phyloP scores from a whole-genome alignment of 2,888 invertebrate genomes.

The Drosophila cognata region DNA sequence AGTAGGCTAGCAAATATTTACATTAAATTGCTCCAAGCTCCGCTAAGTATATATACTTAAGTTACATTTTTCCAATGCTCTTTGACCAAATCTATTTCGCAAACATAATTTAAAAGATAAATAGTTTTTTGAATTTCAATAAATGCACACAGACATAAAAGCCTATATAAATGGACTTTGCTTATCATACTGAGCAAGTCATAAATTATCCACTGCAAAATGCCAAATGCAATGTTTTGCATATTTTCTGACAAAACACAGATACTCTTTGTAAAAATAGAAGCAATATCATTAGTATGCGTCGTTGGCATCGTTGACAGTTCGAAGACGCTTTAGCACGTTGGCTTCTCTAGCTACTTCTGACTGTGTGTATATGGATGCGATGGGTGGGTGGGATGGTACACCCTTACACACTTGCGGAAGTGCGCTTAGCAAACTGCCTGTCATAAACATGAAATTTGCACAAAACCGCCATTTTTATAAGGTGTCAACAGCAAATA shows the following conservation, averaged over 20 bases:
- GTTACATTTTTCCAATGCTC: neutral
- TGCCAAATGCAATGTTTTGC: slow-evolving; percentile 5
- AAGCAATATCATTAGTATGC: slow-evolving; percentile 71
- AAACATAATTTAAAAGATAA: neutral
- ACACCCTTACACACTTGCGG: slow-evolving; percentile 14
- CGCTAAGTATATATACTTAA: neutral
- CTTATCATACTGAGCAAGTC: neutral
- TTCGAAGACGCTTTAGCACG: slow-evolving; percentile 32
- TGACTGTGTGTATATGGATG: neutral
- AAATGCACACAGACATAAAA: neutral
- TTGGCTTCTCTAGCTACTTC: slow-evolving; percentile 4
- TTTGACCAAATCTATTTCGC: neutral
- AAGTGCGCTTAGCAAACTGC: slow-evolving; percentile 66
- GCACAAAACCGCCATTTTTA: slow-evolving; percentile 80
- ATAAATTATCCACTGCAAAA: slow-evolving; percentile 1
- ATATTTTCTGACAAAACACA: slow-evolving; percentile 3
- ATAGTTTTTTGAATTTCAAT: neutral
- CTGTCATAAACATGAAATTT: slow-evolving; percentile 81
- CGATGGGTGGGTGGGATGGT: neutral
- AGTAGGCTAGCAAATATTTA: slow-evolving; percentile 6
- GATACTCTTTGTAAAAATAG: slow-evolving; percentile 12
- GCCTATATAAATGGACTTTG: neutral
- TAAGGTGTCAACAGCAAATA: slow-evolving; percentile 77
- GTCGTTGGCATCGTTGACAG: slow-evolving; percentile 52
- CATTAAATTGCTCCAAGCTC: neutral